phyloP scores from a whole-genome alignment of 2,113 vertebrate genomes.

The Dascyllus trimaculatus region DNA sequence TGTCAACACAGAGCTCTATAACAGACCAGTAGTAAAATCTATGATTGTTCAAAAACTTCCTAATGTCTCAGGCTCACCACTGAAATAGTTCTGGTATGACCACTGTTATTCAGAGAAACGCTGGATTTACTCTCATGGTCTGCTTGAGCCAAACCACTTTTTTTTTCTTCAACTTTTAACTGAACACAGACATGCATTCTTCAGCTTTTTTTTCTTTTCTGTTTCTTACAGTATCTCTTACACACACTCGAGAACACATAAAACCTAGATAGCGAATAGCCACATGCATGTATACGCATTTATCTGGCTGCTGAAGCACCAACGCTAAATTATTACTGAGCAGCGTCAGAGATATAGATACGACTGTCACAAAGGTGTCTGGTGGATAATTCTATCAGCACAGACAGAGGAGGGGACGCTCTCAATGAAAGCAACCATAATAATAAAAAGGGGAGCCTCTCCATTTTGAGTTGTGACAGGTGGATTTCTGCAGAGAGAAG shows the following conservation, averaged over 20 bases:
- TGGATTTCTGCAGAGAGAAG: constrained; percentile 51
- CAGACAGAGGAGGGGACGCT: constrained; percentile 15
- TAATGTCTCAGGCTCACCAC: constrained; percentile 1
- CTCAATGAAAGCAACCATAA: constrained; percentile 53
- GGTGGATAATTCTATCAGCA: constrained; percentile 42
- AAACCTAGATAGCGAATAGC: background rate
- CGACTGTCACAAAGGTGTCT: constrained; percentile 38
- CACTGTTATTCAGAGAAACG: constrained; percentile 7
- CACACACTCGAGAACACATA: background rate
- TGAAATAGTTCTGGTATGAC: constrained; percentile 22
- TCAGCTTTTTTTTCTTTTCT: constrained; percentile 8
- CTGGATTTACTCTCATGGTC: constrained; percentile 20
- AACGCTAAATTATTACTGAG: constrained; percentile 32
- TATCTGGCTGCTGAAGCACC: constrained; percentile 25
- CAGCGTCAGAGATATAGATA: constrained; percentile 23
- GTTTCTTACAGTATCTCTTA: background rate
- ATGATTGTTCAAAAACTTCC: constrained; percentile 26
- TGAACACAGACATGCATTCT: constrained; percentile 6
- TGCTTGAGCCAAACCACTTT: constrained; percentile 13
- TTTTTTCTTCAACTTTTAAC: background rate
- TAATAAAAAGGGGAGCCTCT: constrained; percentile 54
- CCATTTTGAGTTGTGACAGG: constrained; percentile 63
- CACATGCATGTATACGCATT: constrained; percentile 6
- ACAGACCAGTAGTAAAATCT: constrained; percentile 25
- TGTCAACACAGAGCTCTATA: constrained; percentile 22